Evolutionary conservation across 2,888 invertebrate species (phyloP), one percentile per base, ranked within the genome.

Genomic region (Sarcophaga variegata): DNA sequence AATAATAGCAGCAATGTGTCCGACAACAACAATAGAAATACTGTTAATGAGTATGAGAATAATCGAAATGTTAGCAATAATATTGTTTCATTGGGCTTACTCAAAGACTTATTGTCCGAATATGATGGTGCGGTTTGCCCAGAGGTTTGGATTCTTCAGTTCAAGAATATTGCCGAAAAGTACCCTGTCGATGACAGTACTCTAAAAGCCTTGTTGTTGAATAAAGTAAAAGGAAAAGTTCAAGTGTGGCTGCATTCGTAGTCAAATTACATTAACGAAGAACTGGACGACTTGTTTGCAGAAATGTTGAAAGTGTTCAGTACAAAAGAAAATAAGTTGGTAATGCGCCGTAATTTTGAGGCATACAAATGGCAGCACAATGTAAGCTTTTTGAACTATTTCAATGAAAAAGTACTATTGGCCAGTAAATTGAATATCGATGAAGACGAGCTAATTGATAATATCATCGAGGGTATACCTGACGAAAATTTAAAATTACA

Each of bases 281-380:
- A 66, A 0, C 12, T 80, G 2, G 60, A 72, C 6, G 20, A 45
- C 4, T 25, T 79, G 25, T 66, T 83, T n/a, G 17, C 2, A 17
- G 75, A 80, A 62, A 60, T 82, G 64, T 10, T 54, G 0, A 47
- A 74, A 2, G 8, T 86, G 10, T 83, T 83, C 20, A 25, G 59
- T 0, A n/a, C 72, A 17, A 79, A 71, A 49, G 71, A 67, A 25
- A 82, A 59, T 10, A 87, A 85, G 22, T 54, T 88, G 8, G 27
- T 74, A 6, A 17, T 84, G n/a, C 85, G 86, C 4, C 75, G 81
- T 3, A 78, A 67, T 5, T 85, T 88, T 64, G 88, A 88, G 22
- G 72, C 78, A 2, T 64, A 71, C 2, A 88, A 83, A 20, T 88
- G 88, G 89, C 12, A 80, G 10, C 59, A 11, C 3, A 64, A 47